Evolutionary conservation across 1,140 invertebrate species (phyloP), one percentile per base, ranked within the genome.

Genomic region (Aricia agestis): DNA sequence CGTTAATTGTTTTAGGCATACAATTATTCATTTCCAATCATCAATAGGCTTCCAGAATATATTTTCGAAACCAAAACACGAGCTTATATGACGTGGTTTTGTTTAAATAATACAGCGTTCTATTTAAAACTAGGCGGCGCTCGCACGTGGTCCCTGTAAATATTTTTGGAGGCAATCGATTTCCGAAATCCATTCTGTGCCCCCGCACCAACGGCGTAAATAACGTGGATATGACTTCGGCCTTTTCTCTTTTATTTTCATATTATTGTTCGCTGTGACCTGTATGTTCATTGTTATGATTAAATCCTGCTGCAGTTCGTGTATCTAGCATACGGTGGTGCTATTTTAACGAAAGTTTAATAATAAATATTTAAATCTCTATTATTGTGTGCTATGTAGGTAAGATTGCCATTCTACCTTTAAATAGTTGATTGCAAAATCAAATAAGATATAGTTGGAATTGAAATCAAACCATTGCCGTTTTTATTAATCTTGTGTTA

Each of bases 131-230:
- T 61, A 61, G 59, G 68, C 68, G 32, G 77, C 74, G 82, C 74
- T 76, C 72, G 82, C 87, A 91, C 87, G 86, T 90, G 86, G 83
- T 77, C 75, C 79, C 79, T 77, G 86, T 88, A 90, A 91, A 90
- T 90, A 91, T 91, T 91, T 90, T 91, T 91, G 87, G 87, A 89
- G 81, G 86, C 87, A 83, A 91, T 91, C 89, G 89, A 91, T 91
- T 91, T 91, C 89, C 86, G 87, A 91, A 91, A 91, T 89, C 83
- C 89, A 89, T 89, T 90, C 82, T 76, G 82, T 84, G 77, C 87
- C 87, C 86, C 82, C 81, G 84, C 77, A 76, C 74, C 74, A 81
- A 71, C 72, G 67, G 63, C 57, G 61, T 25, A 66, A 36, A 41
- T 79, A 72, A 63, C 71, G 73, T 82, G 86, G 85, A 87, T 78